These are phyloP conservation scores for Uropetala carovei DNA, from an alignment of 2,888 invertebrate species.

Conservation along the genomic window DNA sequence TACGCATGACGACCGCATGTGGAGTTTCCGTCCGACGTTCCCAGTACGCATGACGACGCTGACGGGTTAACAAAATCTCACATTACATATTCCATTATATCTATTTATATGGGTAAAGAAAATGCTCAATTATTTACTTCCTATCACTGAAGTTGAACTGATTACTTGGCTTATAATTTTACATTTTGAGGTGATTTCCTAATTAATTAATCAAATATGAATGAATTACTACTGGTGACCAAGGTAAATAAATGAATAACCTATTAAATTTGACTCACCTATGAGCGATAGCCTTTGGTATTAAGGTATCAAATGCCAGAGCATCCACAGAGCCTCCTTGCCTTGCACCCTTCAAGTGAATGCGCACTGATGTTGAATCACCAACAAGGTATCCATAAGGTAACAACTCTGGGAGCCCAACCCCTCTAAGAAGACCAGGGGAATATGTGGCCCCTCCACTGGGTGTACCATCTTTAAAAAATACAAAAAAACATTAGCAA, in stretches of 20 bases:
- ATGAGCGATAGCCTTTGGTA: conserved; percentile 97
- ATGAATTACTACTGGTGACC: too few species aligned
- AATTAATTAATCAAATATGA: too few species aligned
- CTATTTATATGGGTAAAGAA: background rate
- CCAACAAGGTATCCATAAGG: conserved; percentile 96
- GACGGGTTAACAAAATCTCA: conserved; percentile 65
- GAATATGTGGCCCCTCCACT: conserved; percentile 19
- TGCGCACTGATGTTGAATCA: conserved; percentile 76
- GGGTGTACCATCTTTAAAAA: conserved; percentile 35
- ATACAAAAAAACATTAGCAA: background rate
- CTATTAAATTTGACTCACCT: conserved; percentile 77
- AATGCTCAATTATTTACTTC: background rate
- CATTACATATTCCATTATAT: background rate
- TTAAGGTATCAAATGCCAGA: conserved; percentile 95
- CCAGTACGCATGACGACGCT: too few species aligned
- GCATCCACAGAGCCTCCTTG: conserved; percentile 93
- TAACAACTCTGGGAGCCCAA: conserved; percentile 87
- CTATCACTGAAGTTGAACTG: too few species aligned
- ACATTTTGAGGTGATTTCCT: too few species aligned
- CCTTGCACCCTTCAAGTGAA: conserved; percentile 81
- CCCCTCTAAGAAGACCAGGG: conserved; percentile 48
- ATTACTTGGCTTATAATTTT: too few species aligned
- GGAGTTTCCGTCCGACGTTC: too few species aligned
- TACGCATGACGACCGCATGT: too few species aligned
- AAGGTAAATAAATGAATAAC: too few species aligned